Conservation (phyloP, 2,113 vertebrate species). For the Tragelaphus imberbis region DNA sequence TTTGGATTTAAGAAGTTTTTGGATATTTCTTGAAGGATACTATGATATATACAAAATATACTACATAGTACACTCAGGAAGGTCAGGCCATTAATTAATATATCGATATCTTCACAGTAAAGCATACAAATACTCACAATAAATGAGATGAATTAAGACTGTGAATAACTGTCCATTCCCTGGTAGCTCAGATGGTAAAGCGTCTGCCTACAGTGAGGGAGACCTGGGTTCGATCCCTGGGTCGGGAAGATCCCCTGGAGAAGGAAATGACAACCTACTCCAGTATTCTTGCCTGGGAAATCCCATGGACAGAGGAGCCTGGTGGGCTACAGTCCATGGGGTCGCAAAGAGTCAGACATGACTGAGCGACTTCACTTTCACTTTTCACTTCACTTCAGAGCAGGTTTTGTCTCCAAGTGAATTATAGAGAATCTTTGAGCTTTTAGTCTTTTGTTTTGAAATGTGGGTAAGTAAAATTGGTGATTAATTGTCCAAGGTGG, state of each 20-base stretch:
- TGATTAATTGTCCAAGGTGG: not conserved
- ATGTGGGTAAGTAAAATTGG: not conserved
- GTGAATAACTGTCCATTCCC: not conserved
- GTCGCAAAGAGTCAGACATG: rapidly evolving
- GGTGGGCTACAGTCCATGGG: not conserved
- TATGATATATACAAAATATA: not conserved
- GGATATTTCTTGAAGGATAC: not conserved
- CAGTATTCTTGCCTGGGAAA: not conserved
- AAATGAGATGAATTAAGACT: not conserved
- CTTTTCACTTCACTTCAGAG: not conserved
- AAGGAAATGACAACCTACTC: not conserved
- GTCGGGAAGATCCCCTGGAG: not conserved
- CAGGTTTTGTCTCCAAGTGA: not conserved
- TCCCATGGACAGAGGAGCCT: not conserved
- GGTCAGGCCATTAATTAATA: not conserved
- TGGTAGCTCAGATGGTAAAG: not conserved
- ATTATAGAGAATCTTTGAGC: not conserved
- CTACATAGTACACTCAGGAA: not conserved
- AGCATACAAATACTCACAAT: not conserved
- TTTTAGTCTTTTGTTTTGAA: not conserved
- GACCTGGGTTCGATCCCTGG: not conserved
- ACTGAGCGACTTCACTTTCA: not conserved
- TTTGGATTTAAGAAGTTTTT: not conserved
- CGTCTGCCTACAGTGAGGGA: not conserved
- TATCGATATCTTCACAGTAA: not conserved